phyloP scores from a whole-genome alignment of 2,888 invertebrate species.

The Drosophila ochracea region DNA sequence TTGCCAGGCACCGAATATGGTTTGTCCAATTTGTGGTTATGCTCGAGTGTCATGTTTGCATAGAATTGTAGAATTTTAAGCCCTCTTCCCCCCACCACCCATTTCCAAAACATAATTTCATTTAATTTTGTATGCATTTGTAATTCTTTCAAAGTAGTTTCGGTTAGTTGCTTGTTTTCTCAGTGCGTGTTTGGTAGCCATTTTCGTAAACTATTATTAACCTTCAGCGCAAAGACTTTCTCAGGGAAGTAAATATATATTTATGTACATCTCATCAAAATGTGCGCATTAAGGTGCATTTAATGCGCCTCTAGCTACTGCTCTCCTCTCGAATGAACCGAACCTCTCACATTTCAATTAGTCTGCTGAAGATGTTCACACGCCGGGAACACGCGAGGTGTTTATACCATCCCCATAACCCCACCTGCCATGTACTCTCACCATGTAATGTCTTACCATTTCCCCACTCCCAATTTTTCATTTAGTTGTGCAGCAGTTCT shows the following conservation, averaged over 20 bases:
- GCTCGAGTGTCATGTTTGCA: conserved; percentile 15
- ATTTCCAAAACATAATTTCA: conserved; percentile 30
- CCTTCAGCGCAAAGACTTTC: conserved; percentile 55
- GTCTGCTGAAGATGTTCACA: conserved; percentile 59
- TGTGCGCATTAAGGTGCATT: conserved; percentile 62
- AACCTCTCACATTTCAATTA: conserved; percentile 70
- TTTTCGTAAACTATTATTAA: conserved; percentile 66
- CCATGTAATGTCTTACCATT: conserved; percentile 39
- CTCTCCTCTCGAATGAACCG: conserved; percentile 22
- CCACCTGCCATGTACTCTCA: background rate
- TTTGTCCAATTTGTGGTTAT: conserved; percentile 72
- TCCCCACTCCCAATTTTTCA: conserved; percentile 11
- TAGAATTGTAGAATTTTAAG: conserved; percentile 13
- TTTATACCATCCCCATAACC: background rate
- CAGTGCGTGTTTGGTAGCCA: conserved; percentile 61
- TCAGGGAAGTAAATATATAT: conserved; percentile 68
- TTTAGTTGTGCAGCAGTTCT: conserved; percentile 90
- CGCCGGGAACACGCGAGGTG: conserved; percentile 63
- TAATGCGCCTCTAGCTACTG: conserved; percentile 40
- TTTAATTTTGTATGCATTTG: conserved; percentile 44
- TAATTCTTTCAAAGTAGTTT: conserved; percentile 26
- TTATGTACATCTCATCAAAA: conserved; percentile 50
- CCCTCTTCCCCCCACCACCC: conserved; percentile 18
- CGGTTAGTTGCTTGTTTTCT: conserved; percentile 32
- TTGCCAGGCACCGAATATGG: conserved; percentile 85